A percentile compares a stretch with the other conserved stretches of the same genome.
Conservation (phyloP, 2,113 vertebrate species). For the Paradoxurus hermaphroditus region DNA sequence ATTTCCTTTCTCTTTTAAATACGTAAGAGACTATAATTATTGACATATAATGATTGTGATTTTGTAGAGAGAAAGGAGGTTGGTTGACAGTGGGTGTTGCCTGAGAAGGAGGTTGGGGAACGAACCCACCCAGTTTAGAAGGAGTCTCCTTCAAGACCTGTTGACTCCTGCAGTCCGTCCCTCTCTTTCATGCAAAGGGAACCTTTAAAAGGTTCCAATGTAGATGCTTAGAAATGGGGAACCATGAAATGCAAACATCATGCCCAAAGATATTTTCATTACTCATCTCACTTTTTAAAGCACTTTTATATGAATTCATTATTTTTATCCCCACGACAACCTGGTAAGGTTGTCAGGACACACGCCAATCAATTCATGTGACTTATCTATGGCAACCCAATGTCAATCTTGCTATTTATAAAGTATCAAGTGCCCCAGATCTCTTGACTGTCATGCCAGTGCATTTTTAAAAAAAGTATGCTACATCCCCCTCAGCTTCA, state of each 20-base stretch:
- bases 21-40: background rate
- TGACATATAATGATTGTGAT: background rate
- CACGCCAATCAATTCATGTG: background rate
- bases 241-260: background rate
- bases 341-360: background rate
- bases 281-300: background rate
- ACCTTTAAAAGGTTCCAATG: background rate
- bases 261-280: background rate
- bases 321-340: background rate
- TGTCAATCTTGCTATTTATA: constrained; percentile 31
- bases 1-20: background rate
- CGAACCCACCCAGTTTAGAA: background rate
- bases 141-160: background rate
- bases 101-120: background rate
- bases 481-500: background rate
- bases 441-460: background rate
- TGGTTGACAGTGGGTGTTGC: too few relatives aligned
- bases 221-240: background rate
- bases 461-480: background rate
- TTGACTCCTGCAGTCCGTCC: too few relatives aligned
- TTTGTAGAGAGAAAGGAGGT: background rate
- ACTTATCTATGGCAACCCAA: background rate
- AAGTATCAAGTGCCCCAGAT: background rate
- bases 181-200: background rate
- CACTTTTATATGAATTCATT: background rate